Conservation (phyloP, 2,113 vertebrate genomes). For the Limanda limanda region DNA sequence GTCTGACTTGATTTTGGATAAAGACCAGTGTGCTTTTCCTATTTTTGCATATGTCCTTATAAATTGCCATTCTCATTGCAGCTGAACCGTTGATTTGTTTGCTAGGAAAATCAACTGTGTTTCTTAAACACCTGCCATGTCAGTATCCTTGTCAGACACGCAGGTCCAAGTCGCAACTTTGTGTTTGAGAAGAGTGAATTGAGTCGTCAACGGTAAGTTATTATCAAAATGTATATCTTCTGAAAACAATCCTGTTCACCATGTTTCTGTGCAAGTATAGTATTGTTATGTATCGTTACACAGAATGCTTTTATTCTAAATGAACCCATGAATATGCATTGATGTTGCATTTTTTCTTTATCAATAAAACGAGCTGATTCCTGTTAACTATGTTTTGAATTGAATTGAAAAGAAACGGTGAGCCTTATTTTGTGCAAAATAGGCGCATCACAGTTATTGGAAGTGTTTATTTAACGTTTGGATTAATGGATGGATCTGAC, state of each 20-base stretch:
- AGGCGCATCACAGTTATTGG: too few species aligned
- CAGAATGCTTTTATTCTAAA: too few species aligned
- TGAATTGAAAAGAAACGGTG: background rate
- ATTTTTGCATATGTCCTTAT: conserved; percentile 67
- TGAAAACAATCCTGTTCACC: background rate
- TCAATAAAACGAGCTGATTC: too few species aligned
- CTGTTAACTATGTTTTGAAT: too few species aligned
- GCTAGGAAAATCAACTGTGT: conserved; percentile 61
- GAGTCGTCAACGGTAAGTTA: conserved; percentile 55
- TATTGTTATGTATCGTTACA: background rate
- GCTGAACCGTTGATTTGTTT: conserved; percentile 49
- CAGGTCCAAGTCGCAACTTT: background rate
- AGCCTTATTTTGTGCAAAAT: too few species aligned
- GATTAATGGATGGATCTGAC: background rate
- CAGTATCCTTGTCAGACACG: background rate
- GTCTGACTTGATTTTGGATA: conserved; percentile 15
- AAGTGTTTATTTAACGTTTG: too few species aligned
- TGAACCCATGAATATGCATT: too few species aligned
- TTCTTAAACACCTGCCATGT: conserved; percentile 16
- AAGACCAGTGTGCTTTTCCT: conserved; percentile 33
- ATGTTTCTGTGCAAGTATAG: background rate
- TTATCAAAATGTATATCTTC: background rate
- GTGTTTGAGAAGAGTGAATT: conserved; percentile 6
- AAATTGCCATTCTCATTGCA: conserved; percentile 13
- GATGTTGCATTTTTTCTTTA: too few species aligned